phyloP scores from a whole-genome alignment of 1,140 invertebrate genomes.

The Drosophila fuyamai region DNA sequence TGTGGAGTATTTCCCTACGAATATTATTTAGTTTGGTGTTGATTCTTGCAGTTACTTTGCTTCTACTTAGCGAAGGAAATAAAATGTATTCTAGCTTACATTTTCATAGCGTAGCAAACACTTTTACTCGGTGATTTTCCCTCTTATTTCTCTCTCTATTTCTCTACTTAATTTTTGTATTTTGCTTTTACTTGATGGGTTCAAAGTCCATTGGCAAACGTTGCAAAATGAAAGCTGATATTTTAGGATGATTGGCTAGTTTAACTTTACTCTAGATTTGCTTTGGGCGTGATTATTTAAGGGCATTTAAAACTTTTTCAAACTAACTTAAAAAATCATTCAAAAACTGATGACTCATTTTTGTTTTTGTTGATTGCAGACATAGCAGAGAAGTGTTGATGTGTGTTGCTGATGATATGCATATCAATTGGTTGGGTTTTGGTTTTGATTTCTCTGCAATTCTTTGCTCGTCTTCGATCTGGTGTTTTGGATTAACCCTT shows the following conservation, averaged over 20 bases:
- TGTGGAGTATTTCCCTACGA: constrained; percentile 12
- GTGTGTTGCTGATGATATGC: constrained; percentile 78
- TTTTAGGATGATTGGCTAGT: constrained; percentile 10
- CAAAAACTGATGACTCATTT: constrained; percentile 18
- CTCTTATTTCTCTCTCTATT: constrained; percentile 7
- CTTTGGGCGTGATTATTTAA: constrained; percentile 65
- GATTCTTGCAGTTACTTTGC: constrained; percentile 48
- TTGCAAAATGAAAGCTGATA: constrained; percentile 42
- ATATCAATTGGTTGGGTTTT: constrained; percentile 39
- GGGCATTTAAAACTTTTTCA: constrained; percentile 49
- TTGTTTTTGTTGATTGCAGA: constrained; percentile 70
- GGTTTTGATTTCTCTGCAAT: constrained; percentile 43
- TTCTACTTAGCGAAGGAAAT: constrained; percentile 4
- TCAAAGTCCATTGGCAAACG: constrained; percentile 53
- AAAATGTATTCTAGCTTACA: constrained; percentile 9
- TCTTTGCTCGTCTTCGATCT: constrained; percentile 58
- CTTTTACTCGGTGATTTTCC: constrained; percentile 40
- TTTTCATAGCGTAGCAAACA: constrained; percentile 69
- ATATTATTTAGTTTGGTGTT: constrained; percentile 54
- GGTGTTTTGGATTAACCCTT: constrained; percentile 2
- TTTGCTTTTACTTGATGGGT: constrained; percentile 51
- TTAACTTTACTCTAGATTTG: constrained; percentile 36
- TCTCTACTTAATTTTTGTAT: constrained; percentile 16
- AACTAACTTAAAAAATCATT: constrained; percentile 39
- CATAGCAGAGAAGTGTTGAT: constrained; percentile 74